Conservation (phyloP, 2,888 invertebrate genomes). For the Tricholauxania praeusta region DNA sequence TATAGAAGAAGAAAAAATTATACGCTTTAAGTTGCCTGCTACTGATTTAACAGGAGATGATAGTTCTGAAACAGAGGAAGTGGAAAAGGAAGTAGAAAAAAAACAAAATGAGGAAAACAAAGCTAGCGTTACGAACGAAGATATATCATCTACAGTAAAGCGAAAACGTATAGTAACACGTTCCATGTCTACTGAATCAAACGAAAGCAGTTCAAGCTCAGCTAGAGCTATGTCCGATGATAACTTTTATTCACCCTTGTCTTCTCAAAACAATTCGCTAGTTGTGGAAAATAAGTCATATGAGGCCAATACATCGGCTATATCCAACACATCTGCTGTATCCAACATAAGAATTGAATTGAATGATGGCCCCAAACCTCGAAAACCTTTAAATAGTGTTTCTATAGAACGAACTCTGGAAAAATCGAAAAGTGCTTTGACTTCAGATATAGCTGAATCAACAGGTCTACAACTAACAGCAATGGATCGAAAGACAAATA, state of each 20-base stretch:
- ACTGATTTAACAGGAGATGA: conserved; percentile 31
- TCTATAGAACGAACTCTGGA: conserved; percentile 44
- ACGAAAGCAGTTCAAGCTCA: conserved; percentile 31
- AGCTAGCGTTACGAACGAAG: conserved; percentile 9
- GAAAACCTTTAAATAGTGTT: conserved; percentile 49
- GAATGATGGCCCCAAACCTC: conserved; percentile 52
- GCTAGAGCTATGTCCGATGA: conserved; percentile 44
- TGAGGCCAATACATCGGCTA: neutral
- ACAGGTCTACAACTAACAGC: neutral
- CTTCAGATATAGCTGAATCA: neutral
- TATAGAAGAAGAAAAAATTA: conserved; percentile 50
- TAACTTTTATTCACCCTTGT: conserved; percentile 52
- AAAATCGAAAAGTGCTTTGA: conserved; percentile 28
- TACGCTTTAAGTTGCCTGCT: conserved; percentile 50
- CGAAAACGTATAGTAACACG: conserved; percentile 20
- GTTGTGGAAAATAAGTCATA: conserved; percentile 1
- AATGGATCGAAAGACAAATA: conserved; percentile 40
- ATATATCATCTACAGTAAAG: neutral
- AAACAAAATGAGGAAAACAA: neutral
- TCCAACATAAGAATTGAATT: neutral
- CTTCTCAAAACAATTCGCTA: conserved; percentile 51
- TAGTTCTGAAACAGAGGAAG: conserved; percentile 32
- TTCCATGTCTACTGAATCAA: conserved; percentile 42
- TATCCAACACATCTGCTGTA: neutral
- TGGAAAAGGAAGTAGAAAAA: conserved; percentile 15